phyloP scores from a whole-genome alignment of 2,888 invertebrate species.

The Microctonus hyperodae region DNA sequence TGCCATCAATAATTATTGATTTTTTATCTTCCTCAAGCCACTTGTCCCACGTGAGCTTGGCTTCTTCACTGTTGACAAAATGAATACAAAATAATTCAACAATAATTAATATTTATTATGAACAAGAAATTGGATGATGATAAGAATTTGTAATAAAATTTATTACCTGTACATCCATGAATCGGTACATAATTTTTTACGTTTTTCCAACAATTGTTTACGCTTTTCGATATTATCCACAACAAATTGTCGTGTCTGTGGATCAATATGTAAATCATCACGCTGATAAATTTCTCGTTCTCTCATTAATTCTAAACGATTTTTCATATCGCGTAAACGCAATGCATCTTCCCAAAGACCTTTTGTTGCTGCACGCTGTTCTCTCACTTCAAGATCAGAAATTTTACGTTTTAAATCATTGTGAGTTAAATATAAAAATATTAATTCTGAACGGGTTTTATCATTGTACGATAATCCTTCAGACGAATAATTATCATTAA shows the following conservation, averaged over 20 bases:
- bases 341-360: constrained; percentile 56
- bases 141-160: neutral
- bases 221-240: constrained; percentile 47
- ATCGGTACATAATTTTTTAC: constrained; percentile 47
- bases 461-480: constrained; percentile 43
- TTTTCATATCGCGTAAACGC: constrained; percentile 56
- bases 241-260: constrained; percentile 44
- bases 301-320: constrained; percentile 51
- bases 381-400: constrained; percentile 50
- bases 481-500: constrained; percentile 14
- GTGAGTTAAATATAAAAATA: constrained; percentile 53
- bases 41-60: constrained; percentile 53
- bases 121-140: neutral
- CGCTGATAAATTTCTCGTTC: constrained; percentile 53
- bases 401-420: constrained; percentile 52
- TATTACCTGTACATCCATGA: constrained; percentile 52
- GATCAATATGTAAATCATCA: constrained; percentile 47
- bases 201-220: constrained; percentile 42
- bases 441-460: constrained; percentile 48
- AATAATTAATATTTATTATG: neutral
- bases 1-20: constrained; percentile 42
- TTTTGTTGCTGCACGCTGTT: constrained; percentile 49
- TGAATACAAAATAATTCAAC: neutral
- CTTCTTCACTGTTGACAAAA: constrained; percentile 51
- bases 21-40: constrained; percentile 54